Base-by-base conservation (phyloP, 1,140 invertebrate species). In the Dendroctonus valens region DNA sequence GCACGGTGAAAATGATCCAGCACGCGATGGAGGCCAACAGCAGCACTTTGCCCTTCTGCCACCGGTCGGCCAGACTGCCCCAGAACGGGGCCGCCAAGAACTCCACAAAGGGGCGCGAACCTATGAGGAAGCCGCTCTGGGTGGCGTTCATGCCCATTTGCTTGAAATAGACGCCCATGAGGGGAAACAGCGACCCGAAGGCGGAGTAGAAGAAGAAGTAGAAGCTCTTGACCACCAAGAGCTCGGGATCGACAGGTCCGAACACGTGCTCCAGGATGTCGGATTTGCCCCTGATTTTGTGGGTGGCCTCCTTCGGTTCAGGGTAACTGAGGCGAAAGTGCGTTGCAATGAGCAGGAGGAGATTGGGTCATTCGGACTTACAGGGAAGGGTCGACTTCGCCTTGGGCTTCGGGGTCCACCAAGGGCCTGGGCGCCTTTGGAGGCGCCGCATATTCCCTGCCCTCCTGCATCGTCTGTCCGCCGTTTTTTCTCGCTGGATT, bases 141-240 rank as follows among this genome's bases (percentile, higher is more conserved):
- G 89, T 90, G 0, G 96, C 91, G 80, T 97, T 97, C 94, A 99
- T 97, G 6, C 95, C 97, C 87, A 98, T 91, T 81, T 98, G 95
- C 79, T 94, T 99, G 83, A 99, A 99, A 80, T 98, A 99, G 15
- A 99, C 93, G 15, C 94, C 97, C 89, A 99, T 94, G 38, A 99
- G 81, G 0, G 97, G 97, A 77, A 99, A 99, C 0, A 99, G 83
- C 0, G 95, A 98, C 6, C 97, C 97, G 74, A 99, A 99, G 0
- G 97, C 97, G 3, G 97, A 96, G 77, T 98, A 99, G 81, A 99
- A 99, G 84, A 98, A 99, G 80, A 99, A 98, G 79, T 99, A 99
- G 79, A 99, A 99, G 1, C 92, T 91, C 79, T 97, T 97, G 55
- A 96, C 93, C 5, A 94, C 91, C 58, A 97, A 84, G 50, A 98